Evolutionary conservation across 2,113 vertebrate genomes (phyloP), one percentile per base, ranked within the genome.

Genomic region (Aegotheles bennettii): DNA sequence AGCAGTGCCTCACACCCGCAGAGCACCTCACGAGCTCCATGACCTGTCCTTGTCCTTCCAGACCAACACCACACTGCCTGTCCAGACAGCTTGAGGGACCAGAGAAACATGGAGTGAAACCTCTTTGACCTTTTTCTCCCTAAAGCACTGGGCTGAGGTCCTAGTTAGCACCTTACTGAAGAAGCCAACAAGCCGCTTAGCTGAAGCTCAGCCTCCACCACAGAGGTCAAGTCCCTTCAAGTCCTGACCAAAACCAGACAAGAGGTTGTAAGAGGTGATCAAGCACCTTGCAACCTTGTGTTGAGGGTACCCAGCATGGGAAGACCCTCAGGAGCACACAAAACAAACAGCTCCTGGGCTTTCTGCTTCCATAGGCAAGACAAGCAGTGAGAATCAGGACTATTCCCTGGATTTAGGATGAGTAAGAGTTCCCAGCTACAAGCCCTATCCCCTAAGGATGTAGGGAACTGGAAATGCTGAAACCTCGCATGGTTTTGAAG

Each of bases 31-130:
- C 0, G 1, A 67, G 16, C 67, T 56, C 71, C 77, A 5, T 0
- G 1, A 12, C 21, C 60, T 76, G 25, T 5, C 7, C 5, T 40
- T 13, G 29, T 11, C 54, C 23, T 54, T 28, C 54, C 0, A 0
- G n/a, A 64, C 56, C 59, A 33, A 15, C 31, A 8, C 1, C 33
- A 11, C 56, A 21, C 51, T 23, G 33, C 48, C 48, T 10, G 0
- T 6, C 6, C 1, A 0, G 4, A 3, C 0, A 1, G 63, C 50
- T 29, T 9, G 61, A 60, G 36, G 16, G 16, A 14, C 54, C 0
- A 0, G 35, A 56, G 64, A 5, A 0, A 4, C 16, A 1, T 13
- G 7, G 40, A 29, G 20, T 7, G 29, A 69, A 76, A 53, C 40
- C 28, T 13, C 24, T 69, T 7, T 11, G 1, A 19, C 6, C 5